Percentiles rank a stretch among this genome's conserved stretches.
Conservation (phyloP, 2,888 invertebrate genomes). For the Quadroppia sp. region DNA sequence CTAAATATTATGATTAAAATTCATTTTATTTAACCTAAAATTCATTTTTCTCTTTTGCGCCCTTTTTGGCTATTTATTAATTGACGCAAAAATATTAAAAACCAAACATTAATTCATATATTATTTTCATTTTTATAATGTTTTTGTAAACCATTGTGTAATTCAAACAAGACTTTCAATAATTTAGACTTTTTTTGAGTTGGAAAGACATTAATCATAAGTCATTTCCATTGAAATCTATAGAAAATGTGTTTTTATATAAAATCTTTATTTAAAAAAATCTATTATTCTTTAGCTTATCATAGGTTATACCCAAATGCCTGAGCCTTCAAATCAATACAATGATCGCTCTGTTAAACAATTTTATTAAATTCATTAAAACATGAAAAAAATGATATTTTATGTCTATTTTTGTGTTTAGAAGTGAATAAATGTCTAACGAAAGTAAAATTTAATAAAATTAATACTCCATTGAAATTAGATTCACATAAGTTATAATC, state of each 20-base stretch:
- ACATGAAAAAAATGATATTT: not conserved
- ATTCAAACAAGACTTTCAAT: not conserved
- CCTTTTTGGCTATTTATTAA: too few relatives aligned
- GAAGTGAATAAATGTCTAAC: not conserved
- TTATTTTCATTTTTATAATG: not conserved
- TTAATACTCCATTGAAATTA: conserved; percentile 1
- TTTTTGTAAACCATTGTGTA: not conserved
- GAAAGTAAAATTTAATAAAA: not conserved
- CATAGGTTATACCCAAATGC: not conserved
- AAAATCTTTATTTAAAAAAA: too few relatives aligned
- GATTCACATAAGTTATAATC: not conserved
- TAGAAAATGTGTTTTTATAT: not conserved
- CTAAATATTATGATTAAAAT: not conserved
- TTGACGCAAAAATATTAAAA: too few relatives aligned
- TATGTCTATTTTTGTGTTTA: not conserved
- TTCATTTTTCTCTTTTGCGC: not conserved
- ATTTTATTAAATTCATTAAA: not conserved
- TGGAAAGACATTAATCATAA: not conserved
- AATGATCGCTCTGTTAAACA: not conserved
- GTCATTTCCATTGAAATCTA: not conserved
- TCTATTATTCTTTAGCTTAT: not conserved
- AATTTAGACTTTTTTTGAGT: conserved; percentile 4
- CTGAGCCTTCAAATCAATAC: not conserved
- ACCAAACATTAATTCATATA: too few relatives aligned
- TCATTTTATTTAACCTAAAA: not conserved